These are phyloP conservation scores for Tenthredo distinguenda DNA, from an alignment of 2,888 invertebrate genomes.

Conservation along the genomic window DNA sequence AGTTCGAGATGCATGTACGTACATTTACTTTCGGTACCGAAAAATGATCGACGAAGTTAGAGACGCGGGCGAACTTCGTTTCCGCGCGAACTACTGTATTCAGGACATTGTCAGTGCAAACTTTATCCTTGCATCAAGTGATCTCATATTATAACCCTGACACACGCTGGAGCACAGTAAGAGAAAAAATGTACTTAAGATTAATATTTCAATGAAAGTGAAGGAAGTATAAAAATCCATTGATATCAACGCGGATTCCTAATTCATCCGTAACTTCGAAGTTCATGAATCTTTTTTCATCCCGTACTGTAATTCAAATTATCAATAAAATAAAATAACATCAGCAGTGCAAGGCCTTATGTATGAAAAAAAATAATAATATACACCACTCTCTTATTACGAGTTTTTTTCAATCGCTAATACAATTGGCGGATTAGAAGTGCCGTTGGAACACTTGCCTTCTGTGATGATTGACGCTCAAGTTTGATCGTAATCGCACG, in stretches of 20 bases:
- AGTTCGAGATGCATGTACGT: neutral
- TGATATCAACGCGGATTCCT: neutral
- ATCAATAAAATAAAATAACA: neutral
- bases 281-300: neutral
- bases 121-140: slow-evolving; percentile 67
- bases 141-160: slow-evolving; percentile 70
- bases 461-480: slow-evolving; percentile 15
- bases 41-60: neutral
- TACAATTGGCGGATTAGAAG: neutral
- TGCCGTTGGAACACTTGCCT: neutral
- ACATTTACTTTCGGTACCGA: neutral
- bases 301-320: neutral
- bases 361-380: slow-evolving; percentile 7
- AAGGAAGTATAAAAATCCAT: neutral
- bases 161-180: slow-evolving; percentile 49
- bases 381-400: neutral
- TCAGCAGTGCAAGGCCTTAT: neutral
- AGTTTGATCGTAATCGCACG: neutral
- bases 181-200: neutral
- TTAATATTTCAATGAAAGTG: neutral
- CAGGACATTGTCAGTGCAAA: slow-evolving; percentile 23
- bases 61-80: neutral
- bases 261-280: neutral
- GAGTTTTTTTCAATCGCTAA: neutral
- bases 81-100: neutral